Percentiles rank a stretch among this genome's conserved stretches.
phyloP scores from a whole-genome alignment of 2,113 vertebrate genomes.

The Rhea pennata region DNA sequence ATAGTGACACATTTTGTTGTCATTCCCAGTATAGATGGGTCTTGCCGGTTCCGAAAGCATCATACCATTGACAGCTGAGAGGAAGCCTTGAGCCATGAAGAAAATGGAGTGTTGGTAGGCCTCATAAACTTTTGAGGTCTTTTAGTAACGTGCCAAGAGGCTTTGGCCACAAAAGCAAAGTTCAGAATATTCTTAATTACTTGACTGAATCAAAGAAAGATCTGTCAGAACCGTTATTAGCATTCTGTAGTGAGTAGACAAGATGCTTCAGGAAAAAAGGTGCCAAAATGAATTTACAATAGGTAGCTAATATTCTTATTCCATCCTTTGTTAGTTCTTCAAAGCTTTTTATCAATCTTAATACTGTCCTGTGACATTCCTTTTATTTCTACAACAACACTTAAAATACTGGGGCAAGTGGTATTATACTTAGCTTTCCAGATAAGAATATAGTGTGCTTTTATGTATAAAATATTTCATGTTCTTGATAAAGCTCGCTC shows the following conservation, averaged over 20 bases:
- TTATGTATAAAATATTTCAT: not conserved
- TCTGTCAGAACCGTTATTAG: not conserved
- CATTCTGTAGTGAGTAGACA: not conserved
- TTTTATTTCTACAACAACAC: not conserved
- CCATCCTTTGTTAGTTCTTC: not conserved
- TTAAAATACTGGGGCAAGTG: not conserved
- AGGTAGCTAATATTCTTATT: not conserved
- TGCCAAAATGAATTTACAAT: not conserved
- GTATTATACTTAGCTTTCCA: not conserved
- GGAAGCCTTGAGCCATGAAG: not conserved
- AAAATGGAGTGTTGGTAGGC: not conserved
- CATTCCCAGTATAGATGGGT: not conserved
- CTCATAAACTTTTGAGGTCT: not conserved
- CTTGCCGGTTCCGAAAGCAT: not conserved
- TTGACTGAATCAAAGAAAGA: not conserved
- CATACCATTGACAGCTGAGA: not conserved
- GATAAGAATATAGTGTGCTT: not conserved
- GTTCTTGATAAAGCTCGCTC: not conserved
- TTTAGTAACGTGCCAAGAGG: not conserved
- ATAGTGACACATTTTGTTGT: not conserved
- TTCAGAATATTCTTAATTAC: not conserved
- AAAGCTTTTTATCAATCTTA: not conserved
- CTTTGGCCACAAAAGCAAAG: not conserved
- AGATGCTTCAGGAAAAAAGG: not conserved
- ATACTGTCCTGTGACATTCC: not conserved